A percentile compares a stretch with the other conserved stretches of the same genome.
phyloP scores from a whole-genome alignment of 2,113 vertebrate species.

The Salvelinus namaycush region DNA sequence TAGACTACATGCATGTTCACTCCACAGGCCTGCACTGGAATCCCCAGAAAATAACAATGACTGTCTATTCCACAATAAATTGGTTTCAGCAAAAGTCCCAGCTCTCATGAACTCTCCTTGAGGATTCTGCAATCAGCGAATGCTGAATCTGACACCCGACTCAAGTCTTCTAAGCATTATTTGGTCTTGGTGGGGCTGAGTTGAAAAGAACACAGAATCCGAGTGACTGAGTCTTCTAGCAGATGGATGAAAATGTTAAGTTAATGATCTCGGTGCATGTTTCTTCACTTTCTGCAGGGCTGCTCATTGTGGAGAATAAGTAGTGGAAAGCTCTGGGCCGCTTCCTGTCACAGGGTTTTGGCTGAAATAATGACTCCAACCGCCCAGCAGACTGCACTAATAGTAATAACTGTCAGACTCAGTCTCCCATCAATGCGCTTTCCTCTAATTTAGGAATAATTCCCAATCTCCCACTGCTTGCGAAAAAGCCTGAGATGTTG shows the following conservation, averaged over 20 bases:
- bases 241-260: conserved; percentile 54
- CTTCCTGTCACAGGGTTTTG: conserved; percentile 58
- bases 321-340: conserved; percentile 44
- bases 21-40: background rate
- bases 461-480: conserved; percentile 46
- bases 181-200: conserved; percentile 26
- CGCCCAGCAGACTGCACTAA: conserved; percentile 55
- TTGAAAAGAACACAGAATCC: conserved; percentile 14
- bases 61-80: conserved; percentile 26
- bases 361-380: conserved; percentile 66
- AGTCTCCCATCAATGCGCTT: conserved; percentile 59
- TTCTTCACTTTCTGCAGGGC: conserved; percentile 54
- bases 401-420: conserved; percentile 64
- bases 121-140: conserved; percentile 22
- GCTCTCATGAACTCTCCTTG: conserved; percentile 41
- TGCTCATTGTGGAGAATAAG: conserved; percentile 53
- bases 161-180: conserved; percentile 21
- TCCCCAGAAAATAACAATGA: background rate
- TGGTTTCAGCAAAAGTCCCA: conserved; percentile 11
- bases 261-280: conserved; percentile 60
- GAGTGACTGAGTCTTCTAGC: conserved; percentile 27
- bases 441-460: conserved; percentile 66
- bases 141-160: conserved; percentile 25
- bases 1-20: background rate
- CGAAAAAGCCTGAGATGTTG: conserved; percentile 26